Conservation (phyloP, 2,888 invertebrate species). For the Drosophila engyochracea region DNA sequence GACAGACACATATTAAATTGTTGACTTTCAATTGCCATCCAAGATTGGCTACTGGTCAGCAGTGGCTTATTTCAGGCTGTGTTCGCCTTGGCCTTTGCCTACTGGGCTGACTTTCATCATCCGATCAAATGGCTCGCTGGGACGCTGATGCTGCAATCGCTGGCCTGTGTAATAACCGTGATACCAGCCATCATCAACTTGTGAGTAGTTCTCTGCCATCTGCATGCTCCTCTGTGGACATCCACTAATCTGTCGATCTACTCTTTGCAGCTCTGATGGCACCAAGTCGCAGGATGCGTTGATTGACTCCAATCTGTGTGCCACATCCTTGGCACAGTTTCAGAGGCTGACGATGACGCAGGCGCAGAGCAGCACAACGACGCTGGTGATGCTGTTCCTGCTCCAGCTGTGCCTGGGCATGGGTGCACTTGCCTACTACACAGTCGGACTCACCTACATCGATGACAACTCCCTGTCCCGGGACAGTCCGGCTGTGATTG, state of each 20-base stretch:
- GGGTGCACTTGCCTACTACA: conserved; percentile 86
- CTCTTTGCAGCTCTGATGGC: conserved; percentile 60
- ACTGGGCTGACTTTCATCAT: conserved; percentile 88
- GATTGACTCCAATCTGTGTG: conserved; percentile 72
- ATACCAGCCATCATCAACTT: conserved; percentile 87
- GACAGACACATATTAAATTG: background rate
- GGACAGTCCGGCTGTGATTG: conserved; percentile 86
- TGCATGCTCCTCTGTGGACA: background rate
- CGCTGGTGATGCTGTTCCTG: conserved; percentile 85
- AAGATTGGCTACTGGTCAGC: conserved; percentile 87
- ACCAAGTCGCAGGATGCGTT: conserved; percentile 38
- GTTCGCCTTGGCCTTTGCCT: conserved; percentile 86
- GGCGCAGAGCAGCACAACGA: conserved; percentile 82
- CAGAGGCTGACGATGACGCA: conserved; percentile 65
- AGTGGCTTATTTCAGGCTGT: conserved; percentile 87
- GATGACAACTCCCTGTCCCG: conserved; percentile 87
- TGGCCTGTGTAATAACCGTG: conserved; percentile 86
- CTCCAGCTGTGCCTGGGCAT: conserved; percentile 86
- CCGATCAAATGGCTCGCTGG: conserved; percentile 88
- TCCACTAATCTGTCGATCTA: background rate
- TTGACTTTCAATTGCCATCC: background rate
- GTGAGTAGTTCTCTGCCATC: conserved; percentile 64
- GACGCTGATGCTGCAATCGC: conserved; percentile 86
- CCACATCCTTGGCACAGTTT: conserved; percentile 57
- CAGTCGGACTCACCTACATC: conserved; percentile 87